These are phyloP conservation scores for Pteropus alecto DNA, from an alignment of 2,113 vertebrate genomes.

Conservation along the genomic window DNA sequence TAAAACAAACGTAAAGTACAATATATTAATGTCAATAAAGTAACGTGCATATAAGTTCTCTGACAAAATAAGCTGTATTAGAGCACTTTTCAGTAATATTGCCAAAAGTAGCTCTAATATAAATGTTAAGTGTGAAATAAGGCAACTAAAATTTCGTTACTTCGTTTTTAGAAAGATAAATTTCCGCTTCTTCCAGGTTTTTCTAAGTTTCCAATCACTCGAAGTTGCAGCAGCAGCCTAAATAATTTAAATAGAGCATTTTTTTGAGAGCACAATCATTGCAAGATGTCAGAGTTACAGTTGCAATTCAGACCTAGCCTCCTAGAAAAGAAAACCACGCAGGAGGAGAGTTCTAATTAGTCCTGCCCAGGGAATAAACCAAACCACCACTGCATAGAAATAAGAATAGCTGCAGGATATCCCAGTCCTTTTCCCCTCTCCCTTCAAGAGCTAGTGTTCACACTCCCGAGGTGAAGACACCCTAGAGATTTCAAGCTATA, in stretches of 20 bases:
- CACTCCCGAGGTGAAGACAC: background rate
- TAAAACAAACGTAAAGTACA: background rate
- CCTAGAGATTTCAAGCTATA: background rate
- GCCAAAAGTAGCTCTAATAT: background rate
- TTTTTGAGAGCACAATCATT: background rate
- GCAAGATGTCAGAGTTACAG: background rate
- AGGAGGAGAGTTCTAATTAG: background rate
- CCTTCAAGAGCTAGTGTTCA: background rate
- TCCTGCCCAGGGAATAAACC: background rate
- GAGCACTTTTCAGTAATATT: background rate
- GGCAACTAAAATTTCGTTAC: background rate
- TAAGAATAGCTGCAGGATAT: background rate
- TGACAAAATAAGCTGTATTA: constrained; percentile 7
- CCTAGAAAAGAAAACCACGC: background rate
- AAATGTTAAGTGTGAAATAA: constrained; percentile 19
- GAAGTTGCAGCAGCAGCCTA: background rate
- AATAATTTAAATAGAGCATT: constrained; percentile 3
- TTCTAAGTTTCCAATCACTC: background rate
- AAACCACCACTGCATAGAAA: background rate
- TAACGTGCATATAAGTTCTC: background rate
- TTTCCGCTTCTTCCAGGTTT: background rate
- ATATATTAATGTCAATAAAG: background rate
- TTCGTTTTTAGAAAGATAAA: constrained; percentile 33
- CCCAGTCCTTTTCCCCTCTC: background rate
- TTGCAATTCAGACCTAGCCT: constrained; percentile 12